Evolutionary conservation across 2,113 vertebrate genomes (phyloP).

Genomic region (Psittacara wagleri): DNA sequence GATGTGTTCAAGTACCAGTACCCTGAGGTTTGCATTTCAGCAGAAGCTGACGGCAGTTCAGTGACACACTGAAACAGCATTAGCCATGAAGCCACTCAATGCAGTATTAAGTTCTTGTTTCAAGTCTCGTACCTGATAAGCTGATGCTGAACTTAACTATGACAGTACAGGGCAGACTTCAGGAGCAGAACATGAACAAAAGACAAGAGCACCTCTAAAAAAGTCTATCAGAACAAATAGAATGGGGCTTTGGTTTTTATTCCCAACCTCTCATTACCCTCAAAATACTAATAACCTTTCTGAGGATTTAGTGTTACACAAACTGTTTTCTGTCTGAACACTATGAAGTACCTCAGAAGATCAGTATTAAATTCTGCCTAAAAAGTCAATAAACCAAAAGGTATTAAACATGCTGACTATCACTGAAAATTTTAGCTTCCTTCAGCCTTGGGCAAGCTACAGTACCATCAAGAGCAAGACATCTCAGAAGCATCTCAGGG

Average conservation of each 20-base stretch:
- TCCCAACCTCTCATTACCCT: not conserved
- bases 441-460: not conserved
- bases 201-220: not conserved
- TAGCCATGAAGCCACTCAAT: not conserved
- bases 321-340: not conserved
- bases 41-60: constrained; percentile 32
- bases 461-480: not conserved
- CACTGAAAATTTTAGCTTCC: not conserved
- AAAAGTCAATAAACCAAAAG: not conserved
- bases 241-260: not conserved
- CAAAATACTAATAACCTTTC: not conserved
- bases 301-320: not conserved
- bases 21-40: constrained; percentile 34
- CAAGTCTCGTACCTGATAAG: not conserved
- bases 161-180: not conserved
- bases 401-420: not conserved
- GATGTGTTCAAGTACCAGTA: not conserved
- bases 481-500: not conserved
- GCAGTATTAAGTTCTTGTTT: constrained; percentile 28
- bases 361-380: not conserved
- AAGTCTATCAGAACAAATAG: not conserved
- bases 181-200: not conserved
- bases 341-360: not conserved
- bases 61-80: constrained; percentile 32
- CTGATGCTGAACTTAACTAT: not conserved